These are phyloP conservation scores for Sceliomorpha sp. DNA, from an alignment of 2,888 invertebrate genomes.

Conservation along the genomic window DNA sequence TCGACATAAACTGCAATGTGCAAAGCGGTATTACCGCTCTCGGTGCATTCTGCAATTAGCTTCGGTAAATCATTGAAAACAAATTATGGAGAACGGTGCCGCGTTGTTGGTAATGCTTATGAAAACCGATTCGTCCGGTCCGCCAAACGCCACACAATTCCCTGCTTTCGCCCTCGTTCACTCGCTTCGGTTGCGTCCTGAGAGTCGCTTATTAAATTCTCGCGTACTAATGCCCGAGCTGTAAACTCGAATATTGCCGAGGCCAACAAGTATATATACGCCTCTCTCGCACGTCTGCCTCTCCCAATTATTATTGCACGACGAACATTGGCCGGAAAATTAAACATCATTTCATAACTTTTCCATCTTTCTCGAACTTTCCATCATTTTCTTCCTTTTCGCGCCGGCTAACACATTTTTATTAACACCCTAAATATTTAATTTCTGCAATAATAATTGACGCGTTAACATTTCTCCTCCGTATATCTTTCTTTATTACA, in stretches of 20 bases:
- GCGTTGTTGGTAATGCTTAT: constrained; percentile 56
- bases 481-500: too few species aligned
- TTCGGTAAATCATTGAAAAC: constrained; percentile 79
- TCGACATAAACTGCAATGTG: constrained; percentile 65
- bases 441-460: too few species aligned
- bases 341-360: constrained; percentile 32
- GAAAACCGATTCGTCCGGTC: constrained; percentile 58
- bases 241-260: constrained; percentile 55
- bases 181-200: constrained; percentile 48
- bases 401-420: too few species aligned
- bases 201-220: constrained; percentile 57
- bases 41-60: constrained; percentile 80
- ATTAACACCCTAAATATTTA: too few species aligned
- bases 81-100: constrained; percentile 74
- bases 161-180: constrained; percentile 21
- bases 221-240: constrained; percentile 56
- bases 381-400: neutral
- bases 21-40: constrained; percentile 66
- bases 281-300: constrained; percentile 25
- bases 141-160: constrained; percentile 41
- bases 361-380: constrained; percentile 10
- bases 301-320: constrained; percentile 50
- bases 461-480: too few species aligned
- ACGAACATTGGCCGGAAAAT: constrained; percentile 48
- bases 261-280: constrained; percentile 45